These are phyloP conservation scores for Pipistrellus pygmaeus DNA, from an alignment of 2,797 vertebrate genomes.

Conservation along the genomic window DNA sequence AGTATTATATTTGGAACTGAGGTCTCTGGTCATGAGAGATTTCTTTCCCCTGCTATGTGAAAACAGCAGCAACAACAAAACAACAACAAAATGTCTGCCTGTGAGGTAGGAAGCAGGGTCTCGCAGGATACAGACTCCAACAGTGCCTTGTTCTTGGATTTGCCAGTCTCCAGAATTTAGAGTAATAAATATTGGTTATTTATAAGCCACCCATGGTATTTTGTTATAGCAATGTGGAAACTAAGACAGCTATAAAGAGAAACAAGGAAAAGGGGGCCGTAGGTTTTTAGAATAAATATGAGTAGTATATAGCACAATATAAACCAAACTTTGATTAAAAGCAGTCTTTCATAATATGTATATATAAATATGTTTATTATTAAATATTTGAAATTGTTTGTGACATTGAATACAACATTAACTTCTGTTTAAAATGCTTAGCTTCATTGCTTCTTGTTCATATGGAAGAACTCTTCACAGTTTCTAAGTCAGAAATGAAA, in stretches of 20 bases:
- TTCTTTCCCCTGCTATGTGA: background rate
- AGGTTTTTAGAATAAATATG: constrained; percentile 7
- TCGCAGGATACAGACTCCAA: background rate
- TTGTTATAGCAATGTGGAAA: constrained; percentile 6
- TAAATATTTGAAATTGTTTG: constrained; percentile 34
- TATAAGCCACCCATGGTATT: constrained; percentile 12
- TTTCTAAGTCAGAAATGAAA: constrained; percentile 60
- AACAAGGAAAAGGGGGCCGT: constrained; percentile 24
- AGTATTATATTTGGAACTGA: background rate
- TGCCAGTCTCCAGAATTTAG: background rate
- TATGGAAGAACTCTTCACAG: constrained; percentile 46
- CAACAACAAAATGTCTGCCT: background rate
- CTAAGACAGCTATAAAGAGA: constrained; percentile 25
- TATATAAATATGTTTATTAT: background rate
- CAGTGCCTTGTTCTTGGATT: background rate
- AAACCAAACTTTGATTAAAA: constrained; percentile 44
- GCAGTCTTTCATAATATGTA: background rate
- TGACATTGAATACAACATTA: constrained; percentile 22
- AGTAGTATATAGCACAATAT: constrained; percentile 1
- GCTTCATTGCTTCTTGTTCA: background rate
- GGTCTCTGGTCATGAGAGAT: background rate
- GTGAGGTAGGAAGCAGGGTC: background rate
- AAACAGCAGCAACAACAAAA: no score
- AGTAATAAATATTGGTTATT: constrained; percentile 14
- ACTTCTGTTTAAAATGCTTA: constrained; percentile 10